Percentiles rank a stretch among this genome's conserved stretches.
Conservation (phyloP, 2,888 invertebrate genomes). For the Acleris literana region DNA sequence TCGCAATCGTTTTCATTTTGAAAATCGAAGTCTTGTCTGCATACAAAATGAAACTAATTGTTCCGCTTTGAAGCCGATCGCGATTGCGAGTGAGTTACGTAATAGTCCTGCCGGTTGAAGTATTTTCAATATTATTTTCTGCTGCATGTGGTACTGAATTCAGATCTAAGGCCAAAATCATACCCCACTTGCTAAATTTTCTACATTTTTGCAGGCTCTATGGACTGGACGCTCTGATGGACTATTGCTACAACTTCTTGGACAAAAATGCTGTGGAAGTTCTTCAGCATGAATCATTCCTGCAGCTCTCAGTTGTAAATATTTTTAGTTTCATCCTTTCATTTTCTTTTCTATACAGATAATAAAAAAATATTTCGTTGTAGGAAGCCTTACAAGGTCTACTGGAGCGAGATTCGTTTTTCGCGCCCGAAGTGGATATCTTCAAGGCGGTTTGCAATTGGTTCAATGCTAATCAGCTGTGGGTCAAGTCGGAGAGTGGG, state of each 20-base stretch:
- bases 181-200: background rate
- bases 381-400: slow-evolving; percentile 92
- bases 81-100: no score
- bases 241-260: slow-evolving; percentile 94
- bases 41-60: no score
- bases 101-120: no score
- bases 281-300: slow-evolving; percentile 92
- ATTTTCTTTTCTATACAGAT: background rate
- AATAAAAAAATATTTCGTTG: no score
- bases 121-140: no score
- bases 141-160: no score
- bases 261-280: slow-evolving; percentile 95
- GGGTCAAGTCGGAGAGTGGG: slow-evolving; percentile 86
- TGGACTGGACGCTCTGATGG: slow-evolving; percentile 85
- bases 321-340: background rate
- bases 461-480: slow-evolving; percentile 90
- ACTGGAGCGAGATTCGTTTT: slow-evolving; percentile 96
- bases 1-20: no score
- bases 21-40: no score
- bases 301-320: slow-evolving; percentile 91
- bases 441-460: slow-evolving; percentile 95
- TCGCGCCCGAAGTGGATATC: slow-evolving; percentile 97
- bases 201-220: slow-evolving; percentile 75
- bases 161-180: no score
- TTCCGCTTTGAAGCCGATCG: no score